Evolutionary conservation across 2,888 invertebrate genomes (phyloP).

Genomic region (Eupithecia exiguata): DNA sequence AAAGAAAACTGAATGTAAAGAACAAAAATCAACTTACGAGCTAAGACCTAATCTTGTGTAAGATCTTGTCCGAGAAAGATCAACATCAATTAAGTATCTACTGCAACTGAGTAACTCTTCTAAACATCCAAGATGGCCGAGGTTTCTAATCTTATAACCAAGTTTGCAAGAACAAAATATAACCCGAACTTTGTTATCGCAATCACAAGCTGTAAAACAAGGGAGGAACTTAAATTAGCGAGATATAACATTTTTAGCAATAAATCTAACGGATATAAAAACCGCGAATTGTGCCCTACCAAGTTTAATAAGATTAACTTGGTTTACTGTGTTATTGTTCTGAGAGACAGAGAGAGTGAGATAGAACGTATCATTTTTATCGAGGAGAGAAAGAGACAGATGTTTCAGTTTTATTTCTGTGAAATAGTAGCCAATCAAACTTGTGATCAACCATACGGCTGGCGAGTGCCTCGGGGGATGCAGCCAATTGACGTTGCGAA

Average conservation of each 20-base stretch:
- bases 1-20: no score
- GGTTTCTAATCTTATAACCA: not conserved
- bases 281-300: not conserved
- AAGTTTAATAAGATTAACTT: slow-evolving; percentile 17
- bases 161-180: slow-evolving; percentile 9
- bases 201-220: slow-evolving; percentile 11
- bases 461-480: slow-evolving; percentile 3
- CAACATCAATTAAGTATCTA: not conserved
- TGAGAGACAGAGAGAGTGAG: not conserved
- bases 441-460: not conserved
- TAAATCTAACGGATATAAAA: slow-evolving; percentile 9
- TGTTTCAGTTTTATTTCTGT: slow-evolving; percentile 6
- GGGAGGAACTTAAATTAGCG: slow-evolving; percentile 1
- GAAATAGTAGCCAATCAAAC: slow-evolving; percentile 11
- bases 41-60: no score
- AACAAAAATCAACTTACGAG: no score
- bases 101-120: not conserved
- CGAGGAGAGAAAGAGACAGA: not conserved
- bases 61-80: not conserved
- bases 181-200: not conserved
- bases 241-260: slow-evolving; percentile 14
- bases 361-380: not conserved
- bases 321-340: slow-evolving; percentile 6
- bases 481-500: not conserved
- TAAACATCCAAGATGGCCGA: not conserved